Conservation (phyloP, 2,113 vertebrate genomes). For the Sinocyclocheilus maitianheensis region DNA sequence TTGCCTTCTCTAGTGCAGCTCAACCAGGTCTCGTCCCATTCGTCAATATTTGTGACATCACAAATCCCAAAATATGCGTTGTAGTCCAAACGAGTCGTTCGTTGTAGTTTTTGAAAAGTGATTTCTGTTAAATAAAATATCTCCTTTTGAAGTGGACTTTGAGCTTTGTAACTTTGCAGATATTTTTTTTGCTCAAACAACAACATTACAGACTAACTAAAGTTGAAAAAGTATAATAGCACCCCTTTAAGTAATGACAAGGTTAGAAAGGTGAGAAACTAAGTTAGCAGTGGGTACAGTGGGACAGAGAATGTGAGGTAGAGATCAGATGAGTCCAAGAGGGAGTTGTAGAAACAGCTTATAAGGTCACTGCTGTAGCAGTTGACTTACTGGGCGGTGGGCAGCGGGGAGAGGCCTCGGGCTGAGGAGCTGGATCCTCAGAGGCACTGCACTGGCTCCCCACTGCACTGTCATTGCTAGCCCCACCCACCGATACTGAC, state of each 20-base stretch:
- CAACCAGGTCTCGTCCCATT: no score
- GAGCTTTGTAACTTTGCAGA: no score
- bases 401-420: constrained; percentile 54
- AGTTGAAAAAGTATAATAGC: no score
- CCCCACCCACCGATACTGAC: constrained; percentile 58
- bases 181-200: no score
- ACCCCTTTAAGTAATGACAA: background rate
- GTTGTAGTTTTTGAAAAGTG: no score
- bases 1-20: no score
- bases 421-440: constrained; percentile 60
- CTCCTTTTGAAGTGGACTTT: no score
- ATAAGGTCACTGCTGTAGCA: constrained; percentile 25
- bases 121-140: no score
- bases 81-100: no score
- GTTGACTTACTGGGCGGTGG: constrained; percentile 69
- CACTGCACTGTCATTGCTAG: constrained; percentile 67
- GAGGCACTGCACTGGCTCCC: constrained; percentile 66
- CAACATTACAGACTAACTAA: no score
- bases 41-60: no score
- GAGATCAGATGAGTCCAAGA: constrained; percentile 67
- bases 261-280: background rate
- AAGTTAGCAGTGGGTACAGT: background rate
- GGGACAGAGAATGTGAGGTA: constrained; percentile 62
- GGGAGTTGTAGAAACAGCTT: constrained; percentile 39
- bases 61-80: no score